Conservation (phyloP, 1,140 invertebrate species). For the Leptoteleia sp. region DNA sequence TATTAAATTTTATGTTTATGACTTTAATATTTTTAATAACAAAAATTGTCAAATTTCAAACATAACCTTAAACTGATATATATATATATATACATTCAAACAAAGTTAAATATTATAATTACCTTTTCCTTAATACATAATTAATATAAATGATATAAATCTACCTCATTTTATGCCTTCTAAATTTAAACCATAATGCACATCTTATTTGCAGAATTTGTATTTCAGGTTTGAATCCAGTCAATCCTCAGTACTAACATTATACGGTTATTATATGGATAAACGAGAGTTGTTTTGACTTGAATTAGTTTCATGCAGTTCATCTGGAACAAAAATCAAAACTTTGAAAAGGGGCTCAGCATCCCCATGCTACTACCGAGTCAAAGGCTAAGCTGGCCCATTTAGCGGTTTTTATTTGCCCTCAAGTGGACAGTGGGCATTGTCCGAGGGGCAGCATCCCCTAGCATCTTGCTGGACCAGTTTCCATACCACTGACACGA, state of each 20-base stretch:
- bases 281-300: slow-evolving; percentile 49
- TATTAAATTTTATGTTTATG: too few species aligned
- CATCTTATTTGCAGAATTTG: too few species aligned
- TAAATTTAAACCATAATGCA: too few species aligned
- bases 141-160: too few species aligned
- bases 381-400: slow-evolving; percentile 75
- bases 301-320: slow-evolving; percentile 47
- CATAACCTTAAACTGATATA: too few species aligned
- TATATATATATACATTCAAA: too few species aligned
- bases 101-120: too few species aligned
- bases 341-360: slow-evolving; percentile 52
- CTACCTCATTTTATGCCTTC: too few species aligned
- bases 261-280: slow-evolving; percentile 42
- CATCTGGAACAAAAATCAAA: slow-evolving; percentile 46
- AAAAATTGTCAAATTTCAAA: too few species aligned
- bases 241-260: slow-evolving; percentile 38
- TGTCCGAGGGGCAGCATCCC: slow-evolving; percentile 72
- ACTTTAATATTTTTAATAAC: too few species aligned
- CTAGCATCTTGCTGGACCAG: slow-evolving; percentile 71
- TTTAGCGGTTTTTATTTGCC: slow-evolving; percentile 72
- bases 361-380: slow-evolving; percentile 66
- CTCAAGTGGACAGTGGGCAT: slow-evolving; percentile 76
- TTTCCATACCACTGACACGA: slow-evolving; percentile 63
- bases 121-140: too few species aligned
- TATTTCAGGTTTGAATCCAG: too few species aligned